Conservation (phyloP, 1,140 invertebrate species). For the Paralvinella palmiformis region DNA sequence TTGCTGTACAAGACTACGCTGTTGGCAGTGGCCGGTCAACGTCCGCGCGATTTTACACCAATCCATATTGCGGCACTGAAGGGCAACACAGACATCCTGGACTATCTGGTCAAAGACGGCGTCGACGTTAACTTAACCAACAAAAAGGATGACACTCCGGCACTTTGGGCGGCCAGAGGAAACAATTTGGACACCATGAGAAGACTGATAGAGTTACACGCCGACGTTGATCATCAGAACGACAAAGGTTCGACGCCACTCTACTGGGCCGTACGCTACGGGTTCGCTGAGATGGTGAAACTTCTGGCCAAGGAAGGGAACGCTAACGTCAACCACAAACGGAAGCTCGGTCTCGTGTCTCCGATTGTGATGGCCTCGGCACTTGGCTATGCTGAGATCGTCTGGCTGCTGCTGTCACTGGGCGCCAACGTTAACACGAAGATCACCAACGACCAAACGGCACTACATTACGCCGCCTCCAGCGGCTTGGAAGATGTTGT, state of each 20-base stretch:
- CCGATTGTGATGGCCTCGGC: slow-evolving; percentile 20
- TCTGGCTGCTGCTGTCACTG: slow-evolving; percentile 15
- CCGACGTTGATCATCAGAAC: slow-evolving; percentile 20
- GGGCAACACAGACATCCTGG: not conserved
- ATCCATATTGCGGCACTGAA: not conserved
- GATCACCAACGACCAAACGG: slow-evolving; percentile 2
- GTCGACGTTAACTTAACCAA: slow-evolving; percentile 14
- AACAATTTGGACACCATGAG: slow-evolving; percentile 13
- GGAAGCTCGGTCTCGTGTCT: slow-evolving; percentile 16
- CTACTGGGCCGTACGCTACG: slow-evolving; percentile 24
- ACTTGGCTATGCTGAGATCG: slow-evolving; percentile 20
- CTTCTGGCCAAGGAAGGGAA: slow-evolving; percentile 18
- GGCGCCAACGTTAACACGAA: slow-evolving; percentile 3
- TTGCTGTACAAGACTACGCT: too few relatives aligned
- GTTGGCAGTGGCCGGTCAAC: too few relatives aligned
- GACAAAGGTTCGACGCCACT: slow-evolving; percentile 25
- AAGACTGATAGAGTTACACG: slow-evolving; percentile 13
- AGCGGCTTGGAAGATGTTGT: slow-evolving; percentile 6
- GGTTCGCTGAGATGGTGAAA: slow-evolving; percentile 14
- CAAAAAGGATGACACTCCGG: slow-evolving; percentile 19
- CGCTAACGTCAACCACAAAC: slow-evolving; percentile 11
- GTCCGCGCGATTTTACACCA: too few relatives aligned
- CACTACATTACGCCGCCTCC: slow-evolving; percentile 18
- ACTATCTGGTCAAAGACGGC: not conserved
- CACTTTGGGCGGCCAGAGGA: slow-evolving; percentile 12